Conservation (phyloP, 1,140 invertebrate species). For the Nautilus pompilius region DNA sequence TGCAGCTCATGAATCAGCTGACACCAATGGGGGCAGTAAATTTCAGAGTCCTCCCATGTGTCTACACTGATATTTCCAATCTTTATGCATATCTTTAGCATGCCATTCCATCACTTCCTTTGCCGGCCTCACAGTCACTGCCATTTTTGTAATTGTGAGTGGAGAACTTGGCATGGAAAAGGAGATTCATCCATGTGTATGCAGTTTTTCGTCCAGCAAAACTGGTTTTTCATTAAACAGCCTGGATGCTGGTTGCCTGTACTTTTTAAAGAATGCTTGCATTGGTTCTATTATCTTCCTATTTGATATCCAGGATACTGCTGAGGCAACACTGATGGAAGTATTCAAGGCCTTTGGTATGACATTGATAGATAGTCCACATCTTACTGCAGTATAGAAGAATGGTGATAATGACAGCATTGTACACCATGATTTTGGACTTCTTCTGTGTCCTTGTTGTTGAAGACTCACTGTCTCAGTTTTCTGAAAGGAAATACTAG, state of each 20-base stretch:
- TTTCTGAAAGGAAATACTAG: not conserved
- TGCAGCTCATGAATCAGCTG: too few relatives aligned
- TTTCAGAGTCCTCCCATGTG: too few relatives aligned
- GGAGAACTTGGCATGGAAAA: too few relatives aligned
- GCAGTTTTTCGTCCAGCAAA: too few relatives aligned
- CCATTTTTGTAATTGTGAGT: too few relatives aligned
- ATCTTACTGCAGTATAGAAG: not conserved
- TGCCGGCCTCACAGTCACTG: too few relatives aligned
- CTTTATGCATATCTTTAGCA: too few relatives aligned
- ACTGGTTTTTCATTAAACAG: too few relatives aligned
- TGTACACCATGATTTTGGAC: not conserved
- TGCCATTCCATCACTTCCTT: too few relatives aligned
- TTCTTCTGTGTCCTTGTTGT: not conserved
- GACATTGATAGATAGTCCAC: not conserved
- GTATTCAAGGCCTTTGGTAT: not conserved
- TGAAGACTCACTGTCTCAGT: not conserved
- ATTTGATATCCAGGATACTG: not conserved
- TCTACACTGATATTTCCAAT: too few relatives aligned
- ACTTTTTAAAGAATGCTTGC: not conserved
- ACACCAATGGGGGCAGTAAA: too few relatives aligned
- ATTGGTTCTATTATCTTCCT: not conserved
- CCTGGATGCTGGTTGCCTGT: not conserved
- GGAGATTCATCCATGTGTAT: too few relatives aligned
- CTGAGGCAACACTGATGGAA: not conserved
- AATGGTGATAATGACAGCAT: not conserved